phyloP scores from a whole-genome alignment of 35 echinoderm and acorn worm species.

The Ophiothrix spiculata region DNA sequence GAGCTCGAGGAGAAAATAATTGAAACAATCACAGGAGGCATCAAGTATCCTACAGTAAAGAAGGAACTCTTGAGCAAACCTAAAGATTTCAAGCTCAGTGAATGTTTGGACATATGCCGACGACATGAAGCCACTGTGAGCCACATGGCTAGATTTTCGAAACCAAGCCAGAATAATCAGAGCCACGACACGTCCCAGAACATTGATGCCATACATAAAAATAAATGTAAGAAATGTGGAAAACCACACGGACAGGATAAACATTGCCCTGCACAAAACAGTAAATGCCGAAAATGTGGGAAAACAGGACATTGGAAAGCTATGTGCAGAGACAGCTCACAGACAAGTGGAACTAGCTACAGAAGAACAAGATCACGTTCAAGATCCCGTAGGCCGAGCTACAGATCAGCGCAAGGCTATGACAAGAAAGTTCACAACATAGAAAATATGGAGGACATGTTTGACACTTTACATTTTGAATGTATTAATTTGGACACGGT shows the following conservation, averaged over 20 bases:
- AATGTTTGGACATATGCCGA: neutral
- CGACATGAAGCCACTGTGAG: neutral
- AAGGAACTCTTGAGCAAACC: slow-evolving; percentile 2
- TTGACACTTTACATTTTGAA: neutral
- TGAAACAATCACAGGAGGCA: neutral
- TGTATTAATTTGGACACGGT: neutral
- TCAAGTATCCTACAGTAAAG: slow-evolving; percentile 2
- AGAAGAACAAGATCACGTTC: neutral
- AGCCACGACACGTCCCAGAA: neutral
- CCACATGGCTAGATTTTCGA: slow-evolving; percentile 15
- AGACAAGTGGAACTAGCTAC: neutral
- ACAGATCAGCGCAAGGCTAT: neutral
- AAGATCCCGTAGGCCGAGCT: neutral
- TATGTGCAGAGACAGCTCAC: neutral
- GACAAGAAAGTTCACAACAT: neutral
- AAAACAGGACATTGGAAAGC: slow-evolving; percentile 16
- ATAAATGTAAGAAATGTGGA: slow-evolving; percentile 8
- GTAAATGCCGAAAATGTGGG: slow-evolving; percentile 8
- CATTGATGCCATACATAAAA: neutral
- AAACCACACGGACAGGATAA: neutral
- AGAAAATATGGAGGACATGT: neutral
- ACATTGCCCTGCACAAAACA: slow-evolving; percentile 1
- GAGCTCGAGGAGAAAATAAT: slow-evolving; percentile 10
- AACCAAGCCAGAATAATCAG: too few species aligned
- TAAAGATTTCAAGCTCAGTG: neutral